Evolutionary conservation across 2,113 vertebrate genomes (phyloP).

Genomic region (Rhodinocichla rosea): DNA sequence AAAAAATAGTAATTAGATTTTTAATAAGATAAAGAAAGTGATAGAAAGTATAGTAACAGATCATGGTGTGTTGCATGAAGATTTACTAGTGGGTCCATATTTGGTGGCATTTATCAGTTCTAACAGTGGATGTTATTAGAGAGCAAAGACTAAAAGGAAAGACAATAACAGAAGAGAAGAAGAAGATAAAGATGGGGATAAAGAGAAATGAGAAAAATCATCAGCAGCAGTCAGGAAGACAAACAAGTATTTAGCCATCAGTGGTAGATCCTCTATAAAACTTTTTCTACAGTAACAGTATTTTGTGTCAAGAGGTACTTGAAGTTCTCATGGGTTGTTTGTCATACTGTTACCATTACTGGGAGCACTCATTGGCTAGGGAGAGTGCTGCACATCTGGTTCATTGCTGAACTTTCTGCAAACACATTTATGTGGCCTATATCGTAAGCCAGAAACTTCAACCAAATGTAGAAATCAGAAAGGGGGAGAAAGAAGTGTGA

Average conservation of each 20-base stretch:
- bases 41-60: neutral
- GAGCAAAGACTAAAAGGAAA: neutral
- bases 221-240: neutral
- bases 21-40: neutral
- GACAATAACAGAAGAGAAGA: neutral
- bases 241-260: neutral
- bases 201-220: neutral
- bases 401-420: neutral
- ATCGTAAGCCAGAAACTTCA: neutral
- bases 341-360: neutral
- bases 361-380: rapidly evolving
- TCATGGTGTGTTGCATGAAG: neutral
- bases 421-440: neutral
- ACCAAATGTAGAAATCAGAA: neutral
- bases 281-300: neutral
- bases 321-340: neutral
- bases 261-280: neutral
- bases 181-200: neutral
- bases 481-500: neutral
- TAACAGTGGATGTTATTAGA: neutral
- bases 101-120: neutral
- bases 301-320: neutral
- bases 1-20: neutral
- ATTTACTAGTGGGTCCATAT: neutral
- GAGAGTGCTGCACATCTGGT: neutral